phyloP scores from a whole-genome alignment of 2,113 vertebrate genomes.

The Sitta europaea region DNA sequence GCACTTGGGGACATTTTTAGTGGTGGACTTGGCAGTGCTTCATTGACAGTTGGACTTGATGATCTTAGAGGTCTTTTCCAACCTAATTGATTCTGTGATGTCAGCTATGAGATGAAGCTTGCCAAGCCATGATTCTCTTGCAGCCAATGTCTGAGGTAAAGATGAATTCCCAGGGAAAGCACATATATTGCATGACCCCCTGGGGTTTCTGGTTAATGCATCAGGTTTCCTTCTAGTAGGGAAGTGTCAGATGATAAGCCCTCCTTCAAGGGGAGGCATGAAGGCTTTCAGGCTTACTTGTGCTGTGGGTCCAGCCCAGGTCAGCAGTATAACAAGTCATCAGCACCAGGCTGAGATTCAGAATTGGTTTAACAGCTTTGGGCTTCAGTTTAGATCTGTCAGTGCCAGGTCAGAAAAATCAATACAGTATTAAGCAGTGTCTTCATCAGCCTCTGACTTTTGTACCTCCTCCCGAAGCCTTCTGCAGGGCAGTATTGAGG shows the following conservation, averaged over 20 bases:
- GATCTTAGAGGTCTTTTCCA: not conserved
- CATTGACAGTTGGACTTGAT: not conserved
- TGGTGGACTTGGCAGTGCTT: not conserved
- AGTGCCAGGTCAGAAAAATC: not conserved
- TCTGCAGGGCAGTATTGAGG: not conserved
- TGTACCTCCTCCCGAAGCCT: not conserved
- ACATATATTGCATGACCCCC: not conserved
- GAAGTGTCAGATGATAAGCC: not conserved
- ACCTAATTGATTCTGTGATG: not conserved
- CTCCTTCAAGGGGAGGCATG: not conserved
- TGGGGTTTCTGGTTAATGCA: not conserved
- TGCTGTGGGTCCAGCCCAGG: not conserved
- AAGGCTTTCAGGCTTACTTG: not conserved
- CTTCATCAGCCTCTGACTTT: not conserved
- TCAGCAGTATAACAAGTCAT: not conserved
- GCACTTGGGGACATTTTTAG: not conserved
- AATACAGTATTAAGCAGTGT: not conserved
- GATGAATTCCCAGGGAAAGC: not conserved
- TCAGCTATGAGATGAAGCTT: not conserved
- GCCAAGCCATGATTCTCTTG: not conserved
- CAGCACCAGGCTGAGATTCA: not conserved
- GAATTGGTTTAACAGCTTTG: not conserved
- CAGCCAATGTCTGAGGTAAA: not conserved
- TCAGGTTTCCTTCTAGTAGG: not conserved
- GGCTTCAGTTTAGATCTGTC: not conserved